Evolutionary conservation across 64 coral and sea anemone genomes (phyloP).

Genomic region (Actinia equina): DNA sequence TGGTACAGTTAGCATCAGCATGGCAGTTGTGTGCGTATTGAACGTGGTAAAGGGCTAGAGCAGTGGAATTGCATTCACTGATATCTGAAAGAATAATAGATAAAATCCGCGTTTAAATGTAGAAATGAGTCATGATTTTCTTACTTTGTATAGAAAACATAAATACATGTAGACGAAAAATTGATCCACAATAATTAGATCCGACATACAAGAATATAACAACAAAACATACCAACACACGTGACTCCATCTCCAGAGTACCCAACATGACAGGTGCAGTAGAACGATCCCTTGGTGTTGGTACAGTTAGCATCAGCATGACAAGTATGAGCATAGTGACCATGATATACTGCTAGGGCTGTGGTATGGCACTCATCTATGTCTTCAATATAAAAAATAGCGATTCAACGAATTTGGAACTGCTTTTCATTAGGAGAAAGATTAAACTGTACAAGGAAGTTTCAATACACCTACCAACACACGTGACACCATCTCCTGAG

Average conservation of each 20-base stretch:
- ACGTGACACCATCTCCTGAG: constrained; percentile 36
- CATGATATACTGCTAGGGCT: constrained; percentile 23
- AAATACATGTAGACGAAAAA: not conserved
- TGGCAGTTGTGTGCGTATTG: constrained; percentile 69
- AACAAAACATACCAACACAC: constrained; percentile 31
- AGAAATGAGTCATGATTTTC: no score
- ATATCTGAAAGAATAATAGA: constrained; percentile 18
- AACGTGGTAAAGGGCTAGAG: constrained; percentile 15
- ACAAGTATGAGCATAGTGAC: constrained; percentile 62
- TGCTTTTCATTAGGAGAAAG: no score
- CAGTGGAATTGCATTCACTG: constrained; percentile 26
- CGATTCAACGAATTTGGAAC: no score
- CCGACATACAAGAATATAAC: not conserved
- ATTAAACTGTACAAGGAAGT: no score
- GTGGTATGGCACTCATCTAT: constrained; percentile 55
- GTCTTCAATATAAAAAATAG: constrained; percentile 35
- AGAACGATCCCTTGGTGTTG: constrained; percentile 79
- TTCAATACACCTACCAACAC: no score
- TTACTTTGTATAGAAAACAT: no score
- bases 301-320: constrained; percentile 54
- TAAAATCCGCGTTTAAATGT: no score
- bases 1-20: constrained; percentile 64
- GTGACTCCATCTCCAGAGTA: constrained; percentile 69
- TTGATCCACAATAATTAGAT: not conserved
- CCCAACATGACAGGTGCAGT: constrained; percentile 67